Percentiles rank a stretch among this genome's conserved stretches.
These are phyloP conservation scores for Tenthredo amoena DNA, from an alignment of 2,888 invertebrate genomes.

Conservation along the genomic window DNA sequence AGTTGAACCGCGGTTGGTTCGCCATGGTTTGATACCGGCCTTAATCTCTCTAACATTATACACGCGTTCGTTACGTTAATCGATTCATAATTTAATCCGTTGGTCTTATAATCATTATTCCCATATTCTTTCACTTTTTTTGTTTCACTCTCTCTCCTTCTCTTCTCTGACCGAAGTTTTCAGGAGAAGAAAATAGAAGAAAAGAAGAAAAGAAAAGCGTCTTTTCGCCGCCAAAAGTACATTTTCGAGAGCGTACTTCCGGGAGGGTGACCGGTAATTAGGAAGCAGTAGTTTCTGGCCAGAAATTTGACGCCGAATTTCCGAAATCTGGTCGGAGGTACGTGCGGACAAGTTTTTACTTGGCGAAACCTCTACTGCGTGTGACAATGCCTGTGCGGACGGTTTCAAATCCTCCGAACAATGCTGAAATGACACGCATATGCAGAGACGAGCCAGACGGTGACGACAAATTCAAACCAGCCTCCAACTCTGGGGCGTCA, in stretches of 20 bases:
- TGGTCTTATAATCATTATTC: background rate
- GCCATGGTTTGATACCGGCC: conserved; percentile 33
- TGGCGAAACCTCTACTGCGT: background rate
- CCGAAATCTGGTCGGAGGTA: background rate
- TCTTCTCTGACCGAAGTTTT: background rate
- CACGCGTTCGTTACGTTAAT: conserved; percentile 40
- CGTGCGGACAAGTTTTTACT: background rate
- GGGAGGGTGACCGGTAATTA: conserved; percentile 22
- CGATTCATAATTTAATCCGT: conserved; percentile 41
- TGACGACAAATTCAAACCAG: conserved; percentile 65
- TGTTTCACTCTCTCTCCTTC: background rate
- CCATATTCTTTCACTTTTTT: background rate
- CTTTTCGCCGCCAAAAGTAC: conserved; percentile 40
- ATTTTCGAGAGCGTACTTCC: conserved; percentile 42
- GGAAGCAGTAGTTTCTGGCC: conserved; percentile 54
- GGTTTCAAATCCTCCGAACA: conserved; percentile 21
- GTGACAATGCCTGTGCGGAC: conserved; percentile 17
- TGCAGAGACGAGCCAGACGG: conserved; percentile 30
- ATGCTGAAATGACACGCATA: conserved; percentile 25
- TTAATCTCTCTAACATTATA: conserved; percentile 26
- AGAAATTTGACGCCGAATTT: conserved; percentile 65
- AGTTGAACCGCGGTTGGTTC: background rate
- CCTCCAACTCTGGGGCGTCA: conserved; percentile 52
- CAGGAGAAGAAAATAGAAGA: background rate
- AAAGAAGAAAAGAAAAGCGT: conserved; percentile 5